phyloP scores from a whole-genome alignment of 2,797 vertebrate genomes.

The Coendou prehensilis region DNA sequence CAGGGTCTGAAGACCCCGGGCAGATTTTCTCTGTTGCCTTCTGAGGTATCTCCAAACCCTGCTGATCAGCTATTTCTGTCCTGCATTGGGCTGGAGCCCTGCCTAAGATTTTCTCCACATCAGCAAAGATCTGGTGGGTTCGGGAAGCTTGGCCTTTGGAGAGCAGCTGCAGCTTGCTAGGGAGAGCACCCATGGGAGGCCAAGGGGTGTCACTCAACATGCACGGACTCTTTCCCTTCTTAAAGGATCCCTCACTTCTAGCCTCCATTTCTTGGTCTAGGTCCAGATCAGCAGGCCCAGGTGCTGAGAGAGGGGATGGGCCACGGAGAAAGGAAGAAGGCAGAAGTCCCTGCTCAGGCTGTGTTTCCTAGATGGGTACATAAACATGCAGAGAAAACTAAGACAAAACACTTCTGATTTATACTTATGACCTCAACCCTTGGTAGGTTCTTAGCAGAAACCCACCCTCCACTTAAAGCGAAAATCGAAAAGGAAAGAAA shows the following conservation, averaged over 20 bases:
- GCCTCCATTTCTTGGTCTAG: slow-evolving; percentile 76
- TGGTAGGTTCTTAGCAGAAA: slow-evolving; percentile 52
- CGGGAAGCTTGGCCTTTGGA: slow-evolving; percentile 72
- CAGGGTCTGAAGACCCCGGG: slow-evolving; percentile 78
- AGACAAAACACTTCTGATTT: background rate
- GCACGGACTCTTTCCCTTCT: slow-evolving; percentile 63
- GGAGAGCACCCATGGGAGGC: slow-evolving; percentile 19
- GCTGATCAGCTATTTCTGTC: slow-evolving; percentile 61
- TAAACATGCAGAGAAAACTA: slow-evolving; percentile 79
- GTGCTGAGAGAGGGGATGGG: slow-evolving; percentile 59
- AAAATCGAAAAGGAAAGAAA: background rate
- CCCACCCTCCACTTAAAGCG: slow-evolving; percentile 57
- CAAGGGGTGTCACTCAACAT: background rate
- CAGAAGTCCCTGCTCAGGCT: slow-evolving; percentile 83
- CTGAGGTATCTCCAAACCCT: slow-evolving; percentile 8
- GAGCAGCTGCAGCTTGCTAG: slow-evolving; percentile 76
- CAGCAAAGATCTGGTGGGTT: slow-evolving; percentile 73
- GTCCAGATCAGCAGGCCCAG: slow-evolving; percentile 74
- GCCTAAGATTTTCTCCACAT: slow-evolving; percentile 80
- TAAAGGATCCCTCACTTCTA: slow-evolving; percentile 76
- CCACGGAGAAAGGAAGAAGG: slow-evolving; percentile 74
- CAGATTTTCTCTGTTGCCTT: slow-evolving; percentile 47
- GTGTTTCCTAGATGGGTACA: slow-evolving; percentile 82
- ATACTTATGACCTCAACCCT: slow-evolving; percentile 6
- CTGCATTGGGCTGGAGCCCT: slow-evolving; percentile 59